Conservation (phyloP, 92 coral and sea anemone genomes). For the Porites evermanni region DNA sequence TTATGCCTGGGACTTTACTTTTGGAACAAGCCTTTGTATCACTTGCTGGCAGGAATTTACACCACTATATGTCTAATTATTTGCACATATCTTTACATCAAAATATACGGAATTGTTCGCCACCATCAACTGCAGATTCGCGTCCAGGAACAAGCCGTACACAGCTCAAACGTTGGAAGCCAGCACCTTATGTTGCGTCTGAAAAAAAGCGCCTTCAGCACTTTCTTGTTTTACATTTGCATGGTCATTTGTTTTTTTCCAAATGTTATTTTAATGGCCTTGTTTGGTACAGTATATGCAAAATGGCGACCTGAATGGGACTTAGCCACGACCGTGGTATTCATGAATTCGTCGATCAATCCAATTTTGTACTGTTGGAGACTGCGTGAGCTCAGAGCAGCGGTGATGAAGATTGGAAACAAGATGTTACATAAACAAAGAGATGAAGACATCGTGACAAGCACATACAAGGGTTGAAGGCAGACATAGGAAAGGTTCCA, state of each 20-base stretch:
- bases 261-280: not conserved
- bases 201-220: not conserved
- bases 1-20: not conserved
- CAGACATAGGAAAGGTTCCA: not conserved
- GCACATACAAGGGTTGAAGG: rapidly evolving
- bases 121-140: not conserved
- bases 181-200: not conserved
- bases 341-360: not conserved
- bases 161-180: not conserved
- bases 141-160: not conserved
- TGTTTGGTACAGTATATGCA: not conserved
- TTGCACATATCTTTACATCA: not conserved
- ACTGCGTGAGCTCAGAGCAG: not conserved
- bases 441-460: not conserved
- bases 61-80: not conserved
- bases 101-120: not conserved
- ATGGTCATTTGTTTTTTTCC: not conserved
- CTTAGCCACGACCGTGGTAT: not conserved
- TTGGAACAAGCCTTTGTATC: not conserved
- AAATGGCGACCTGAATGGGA: not conserved
- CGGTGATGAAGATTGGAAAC: not conserved
- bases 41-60: not conserved
- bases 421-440: not conserved
- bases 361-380: not conserved
- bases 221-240: not conserved